Evolutionary conservation across 2,888 invertebrate species (phyloP), one percentile per base, ranked within the genome.

Genomic region (Baronia brevicornis): DNA sequence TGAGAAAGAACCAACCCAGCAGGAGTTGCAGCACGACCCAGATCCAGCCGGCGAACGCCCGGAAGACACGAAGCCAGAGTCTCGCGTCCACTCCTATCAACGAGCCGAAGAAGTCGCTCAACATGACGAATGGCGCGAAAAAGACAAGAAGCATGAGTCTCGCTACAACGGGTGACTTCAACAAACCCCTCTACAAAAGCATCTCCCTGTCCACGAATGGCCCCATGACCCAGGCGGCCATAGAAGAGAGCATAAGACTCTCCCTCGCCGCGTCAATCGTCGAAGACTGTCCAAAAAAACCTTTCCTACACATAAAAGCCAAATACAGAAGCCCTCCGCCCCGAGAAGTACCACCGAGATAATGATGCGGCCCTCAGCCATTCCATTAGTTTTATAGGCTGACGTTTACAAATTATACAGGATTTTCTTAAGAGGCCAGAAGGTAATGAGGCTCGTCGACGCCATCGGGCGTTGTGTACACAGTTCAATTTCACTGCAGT

Each of bases 321-420:
- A 91, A 91, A 69, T 91, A 90, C 66, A 85, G 90, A 54, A 90
- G 90, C 71, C 87, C 89, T 33, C 88, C 90, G 41, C 88, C 89
- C 49, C 70, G 87, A 28, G 86, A 85, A 60, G 80, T 85, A 18
- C 89, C 90, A 27, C 86, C 89, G 36, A 84, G 85, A 84, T 85
- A 84, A 80, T 36, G 41, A 11, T 7, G 20, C 21, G 4, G 14
- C 33, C 29, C 46, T 45, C n/a, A n/a, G n/a, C n/a, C 71, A 75
- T 77, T 78, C 75, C 74, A 66, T 42, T 75, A 69, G 54, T 46
- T 51, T 61, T 66, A 48, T 43, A 26, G 20, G 28, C 33, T 46
- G 46, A 46, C 45, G 18, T 34, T 42, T 20, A 28, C 32, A 23
- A 33, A 17, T 32, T 19, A 32, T 12, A 37, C 15, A 35, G 29